A percentile compares a stretch with the other conserved stretches of the same genome.
Conservation (phyloP, 2,113 vertebrate species). For the human region DNA sequence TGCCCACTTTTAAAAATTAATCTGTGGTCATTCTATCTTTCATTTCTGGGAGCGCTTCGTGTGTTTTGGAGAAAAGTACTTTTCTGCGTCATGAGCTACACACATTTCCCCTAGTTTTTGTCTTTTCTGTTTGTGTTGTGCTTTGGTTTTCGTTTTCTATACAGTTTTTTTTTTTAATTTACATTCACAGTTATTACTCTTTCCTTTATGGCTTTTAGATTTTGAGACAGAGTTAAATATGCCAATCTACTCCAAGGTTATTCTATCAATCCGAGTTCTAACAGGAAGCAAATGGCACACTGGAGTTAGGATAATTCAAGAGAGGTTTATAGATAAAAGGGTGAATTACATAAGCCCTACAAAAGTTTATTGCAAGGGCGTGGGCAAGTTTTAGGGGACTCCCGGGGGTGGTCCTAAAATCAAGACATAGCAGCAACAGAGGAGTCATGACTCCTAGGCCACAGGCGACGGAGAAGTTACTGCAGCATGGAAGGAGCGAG, state of each 20-base stretch:
- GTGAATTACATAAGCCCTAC: not conserved
- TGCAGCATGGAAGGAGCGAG: not conserved
- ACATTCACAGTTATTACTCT: not conserved
- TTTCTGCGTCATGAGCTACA: not conserved
- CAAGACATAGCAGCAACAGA: not conserved
- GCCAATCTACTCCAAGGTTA: not conserved
- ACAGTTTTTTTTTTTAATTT: not conserved
- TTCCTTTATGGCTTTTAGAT: conserved; percentile 27
- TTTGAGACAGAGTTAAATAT: not conserved
- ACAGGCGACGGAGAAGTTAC: too few species aligned
- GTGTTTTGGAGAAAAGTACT: not conserved
- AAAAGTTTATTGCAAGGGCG: not conserved
- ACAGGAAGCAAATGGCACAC: not conserved
- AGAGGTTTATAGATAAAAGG: not conserved
- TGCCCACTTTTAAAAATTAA: conserved; percentile 5
- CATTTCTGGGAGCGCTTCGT: not conserved
- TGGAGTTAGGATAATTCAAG: not conserved
- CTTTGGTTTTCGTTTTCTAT: conserved; percentile 27
- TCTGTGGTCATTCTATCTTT: not conserved
- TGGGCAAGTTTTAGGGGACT: not conserved
- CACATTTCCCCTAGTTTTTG: not conserved
- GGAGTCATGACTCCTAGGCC: not conserved
- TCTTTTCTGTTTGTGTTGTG: not conserved
- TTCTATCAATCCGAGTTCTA: not conserved
- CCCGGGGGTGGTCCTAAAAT: not conserved